These are phyloP conservation scores for Ctenosaura bakeri DNA, from an alignment of 2,797 vertebrate genomes.

Conservation along the genomic window DNA sequence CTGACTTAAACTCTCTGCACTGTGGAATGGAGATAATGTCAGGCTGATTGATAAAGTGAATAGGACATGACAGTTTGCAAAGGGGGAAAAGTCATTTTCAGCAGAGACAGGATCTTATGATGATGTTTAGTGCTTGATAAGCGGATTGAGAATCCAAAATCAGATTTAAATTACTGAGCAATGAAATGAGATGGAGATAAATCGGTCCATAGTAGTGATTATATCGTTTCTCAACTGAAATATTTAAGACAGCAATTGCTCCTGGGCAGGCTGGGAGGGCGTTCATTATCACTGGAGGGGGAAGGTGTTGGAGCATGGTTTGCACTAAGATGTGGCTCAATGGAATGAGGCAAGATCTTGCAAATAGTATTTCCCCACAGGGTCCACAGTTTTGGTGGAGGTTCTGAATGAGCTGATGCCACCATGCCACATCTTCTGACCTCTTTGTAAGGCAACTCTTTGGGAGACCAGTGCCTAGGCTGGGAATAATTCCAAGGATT, in stretches of 20 bases:
- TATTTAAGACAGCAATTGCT: neutral
- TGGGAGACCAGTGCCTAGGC: neutral
- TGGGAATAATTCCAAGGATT: neutral
- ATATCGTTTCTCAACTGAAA: slow-evolving; percentile 46
- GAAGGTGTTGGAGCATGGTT: neutral
- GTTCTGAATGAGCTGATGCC: neutral
- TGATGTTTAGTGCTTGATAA: slow-evolving; percentile 58
- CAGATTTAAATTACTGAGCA: slow-evolving; percentile 62
- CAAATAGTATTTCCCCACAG: neutral
- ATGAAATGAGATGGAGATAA: slow-evolving; percentile 60
- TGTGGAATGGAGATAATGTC: slow-evolving; percentile 78
- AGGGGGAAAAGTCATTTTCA: slow-evolving; percentile 56
- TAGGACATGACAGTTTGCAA: slow-evolving; percentile 56
- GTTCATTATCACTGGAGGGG: neutral
- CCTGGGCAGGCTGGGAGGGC: neutral
- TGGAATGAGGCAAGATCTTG: neutral
- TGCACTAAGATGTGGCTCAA: neutral
- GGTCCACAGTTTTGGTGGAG: neutral
- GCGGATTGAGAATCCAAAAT: slow-evolving; percentile 65
- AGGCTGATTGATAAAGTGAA: slow-evolving; percentile 70
- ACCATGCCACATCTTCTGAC: too few species aligned
- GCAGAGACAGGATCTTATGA: slow-evolving; percentile 55
- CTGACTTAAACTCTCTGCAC: slow-evolving; percentile 63
- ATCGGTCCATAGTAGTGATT: slow-evolving; percentile 50
- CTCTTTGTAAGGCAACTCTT: neutral